Evolutionary conservation across 1,140 invertebrate species (phyloP), one percentile per base, ranked within the genome.

Genomic region (Drosophila watanabei): DNA sequence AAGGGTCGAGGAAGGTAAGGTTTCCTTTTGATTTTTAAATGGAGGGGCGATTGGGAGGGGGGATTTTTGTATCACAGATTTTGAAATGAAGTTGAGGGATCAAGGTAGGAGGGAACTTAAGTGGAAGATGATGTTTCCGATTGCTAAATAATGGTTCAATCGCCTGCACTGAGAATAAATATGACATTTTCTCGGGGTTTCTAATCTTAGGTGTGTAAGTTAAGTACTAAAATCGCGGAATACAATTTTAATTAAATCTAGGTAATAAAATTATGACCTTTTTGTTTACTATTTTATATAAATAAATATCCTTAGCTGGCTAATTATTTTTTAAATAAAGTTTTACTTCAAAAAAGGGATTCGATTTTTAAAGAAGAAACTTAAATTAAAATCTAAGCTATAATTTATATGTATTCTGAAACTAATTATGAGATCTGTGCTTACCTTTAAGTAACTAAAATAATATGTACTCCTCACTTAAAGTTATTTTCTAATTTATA

Each of bases 41-140:
- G 35, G 18, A 37, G 32, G 20, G 56, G 43, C 51, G 32, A 59
- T 80, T 45, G 70, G 71, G 58, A 57, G 65, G 68, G 37, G 35
- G 60, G 64, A 63, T 82, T 73, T 54, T 89, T 88, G 77, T 89
- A 89, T 89, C 86, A 89, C 86, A 89, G 86, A 82, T 90, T 65
- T 90, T 58, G 71, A 89, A 90, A 90, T 85, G 70, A 89, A 89
- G 64, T 78, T 79, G 2, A 24, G 72, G 52, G 33, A 60, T 61
- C 43, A 13, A 18, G 49, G 49, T 51, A 51, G 8, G 33, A 46
- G 41, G 46, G 28, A 54, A 49, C 30, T 57, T 28, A 39, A 35
- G 4, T 39, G 43, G 20, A 24, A n/a, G 59, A 64, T 72, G 41
- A 32, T 69, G 5, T 45, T 24, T 20, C n/a, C 10, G 30, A 30